Evolutionary conservation across 2,888 invertebrate genomes (phyloP).

Genomic region (Lycophotia porphyrea): DNA sequence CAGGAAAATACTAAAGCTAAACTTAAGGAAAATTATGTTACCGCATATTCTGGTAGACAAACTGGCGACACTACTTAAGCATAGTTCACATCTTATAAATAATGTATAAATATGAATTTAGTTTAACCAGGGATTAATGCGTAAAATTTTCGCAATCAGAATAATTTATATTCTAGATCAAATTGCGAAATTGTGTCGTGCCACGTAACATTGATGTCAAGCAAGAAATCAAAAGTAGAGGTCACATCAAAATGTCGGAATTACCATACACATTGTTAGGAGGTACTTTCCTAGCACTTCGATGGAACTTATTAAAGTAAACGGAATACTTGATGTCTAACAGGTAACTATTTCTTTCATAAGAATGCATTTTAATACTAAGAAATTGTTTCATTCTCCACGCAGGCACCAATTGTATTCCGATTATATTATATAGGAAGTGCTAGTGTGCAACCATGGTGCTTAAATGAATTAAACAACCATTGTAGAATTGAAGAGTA

Average conservation of each 20-base stretch:
- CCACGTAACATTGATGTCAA: conserved; percentile 75
- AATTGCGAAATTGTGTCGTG: conserved; percentile 77
- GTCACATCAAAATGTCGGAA: conserved; percentile 80
- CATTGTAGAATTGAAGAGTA: conserved; percentile 14
- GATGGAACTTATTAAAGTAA: conserved; percentile 29
- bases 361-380: conserved; percentile 25
- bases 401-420: conserved; percentile 18
- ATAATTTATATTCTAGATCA: conserved; percentile 74
- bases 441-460: not conserved
- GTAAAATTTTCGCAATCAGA: conserved; percentile 66
- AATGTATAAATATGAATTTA: conserved; percentile 52
- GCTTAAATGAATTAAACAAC: conserved; percentile 11
- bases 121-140: conserved; percentile 56
- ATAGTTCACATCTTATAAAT: conserved; percentile 61
- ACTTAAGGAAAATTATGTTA: conserved; percentile 44
- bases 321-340: conserved; percentile 4
- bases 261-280: conserved; percentile 76
- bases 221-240: conserved; percentile 81
- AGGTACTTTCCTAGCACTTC: conserved; percentile 19
- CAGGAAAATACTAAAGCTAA: conserved; percentile 71
- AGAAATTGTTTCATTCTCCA: conserved; percentile 33
- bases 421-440: conserved; percentile 26
- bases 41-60: conserved; percentile 62
- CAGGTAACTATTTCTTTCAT: conserved; percentile 16
- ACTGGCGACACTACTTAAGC: conserved; percentile 60